Conservation (phyloP, 2,113 vertebrate species). For the Pardalotus punctatus region DNA sequence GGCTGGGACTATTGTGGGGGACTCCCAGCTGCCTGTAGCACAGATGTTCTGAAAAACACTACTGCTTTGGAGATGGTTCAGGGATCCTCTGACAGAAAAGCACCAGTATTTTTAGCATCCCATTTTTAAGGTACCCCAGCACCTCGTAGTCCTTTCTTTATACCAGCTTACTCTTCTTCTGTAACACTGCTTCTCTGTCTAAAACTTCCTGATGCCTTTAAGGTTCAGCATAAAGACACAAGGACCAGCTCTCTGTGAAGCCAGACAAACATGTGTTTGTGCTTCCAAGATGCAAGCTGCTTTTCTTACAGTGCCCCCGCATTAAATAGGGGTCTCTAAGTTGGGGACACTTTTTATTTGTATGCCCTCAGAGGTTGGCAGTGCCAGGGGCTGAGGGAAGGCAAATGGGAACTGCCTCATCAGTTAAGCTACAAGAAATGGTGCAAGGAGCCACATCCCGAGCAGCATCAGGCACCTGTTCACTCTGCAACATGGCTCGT, state of each 20-base stretch:
- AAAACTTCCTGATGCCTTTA: not conserved
- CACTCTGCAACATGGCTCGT: not conserved
- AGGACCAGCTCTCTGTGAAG: not conserved
- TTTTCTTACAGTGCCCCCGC: not conserved
- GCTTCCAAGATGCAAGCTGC: not conserved
- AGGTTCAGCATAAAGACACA: not conserved
- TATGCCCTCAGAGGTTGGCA: not conserved
- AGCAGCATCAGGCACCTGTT: rapidly evolving
- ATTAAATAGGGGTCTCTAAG: not conserved
- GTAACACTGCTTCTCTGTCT: not conserved
- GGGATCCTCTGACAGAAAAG: not conserved
- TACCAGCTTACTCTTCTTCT: not conserved
- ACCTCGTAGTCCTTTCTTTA: not conserved
- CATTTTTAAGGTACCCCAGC: not conserved
- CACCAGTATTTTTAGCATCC: rapidly evolving
- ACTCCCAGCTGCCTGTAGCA: not conserved
- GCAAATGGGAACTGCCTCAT: not conserved
- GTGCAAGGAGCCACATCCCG: not conserved
- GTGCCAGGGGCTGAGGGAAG: not conserved
- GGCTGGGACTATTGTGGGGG: rapidly evolving
- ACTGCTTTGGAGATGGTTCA: not conserved
- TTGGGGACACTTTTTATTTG: rapidly evolving
- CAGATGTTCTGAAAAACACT: not conserved
- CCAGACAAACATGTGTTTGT: too few species aligned
- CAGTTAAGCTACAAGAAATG: not conserved